Percentiles rank a stretch among this genome's conserved stretches.
Evolutionary conservation across 2,797 vertebrate species (phyloP).

Genomic region (Selene dorsalis): DNA sequence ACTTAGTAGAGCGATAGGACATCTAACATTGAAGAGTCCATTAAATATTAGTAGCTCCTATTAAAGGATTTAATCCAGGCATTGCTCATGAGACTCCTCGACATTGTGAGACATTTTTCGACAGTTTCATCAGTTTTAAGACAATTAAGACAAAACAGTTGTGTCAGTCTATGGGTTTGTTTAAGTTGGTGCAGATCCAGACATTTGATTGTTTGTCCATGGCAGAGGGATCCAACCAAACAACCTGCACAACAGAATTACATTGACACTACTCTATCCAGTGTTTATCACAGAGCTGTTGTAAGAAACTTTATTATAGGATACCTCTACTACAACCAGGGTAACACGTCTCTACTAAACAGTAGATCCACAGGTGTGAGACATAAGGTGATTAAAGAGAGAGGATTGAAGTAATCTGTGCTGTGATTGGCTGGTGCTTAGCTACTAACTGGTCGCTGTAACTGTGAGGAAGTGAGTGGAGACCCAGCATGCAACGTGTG

Average conservation of each 20-base stretch:
- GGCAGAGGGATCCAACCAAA: background rate
- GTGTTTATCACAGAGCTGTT: background rate
- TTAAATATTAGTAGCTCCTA: too few relatives aligned
- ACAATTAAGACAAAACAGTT: background rate
- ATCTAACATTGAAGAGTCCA: too few relatives aligned
- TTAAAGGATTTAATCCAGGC: too few relatives aligned
- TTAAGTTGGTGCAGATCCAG: background rate
- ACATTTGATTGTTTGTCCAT: background rate
- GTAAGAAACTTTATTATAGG: background rate
- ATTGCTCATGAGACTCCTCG: background rate
- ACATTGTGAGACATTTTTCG: background rate
- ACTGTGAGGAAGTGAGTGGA: slow-evolving; percentile 5
- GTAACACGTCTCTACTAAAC: background rate
- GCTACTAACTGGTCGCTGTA: slow-evolving; percentile 16
- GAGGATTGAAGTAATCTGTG: slow-evolving; percentile 66
- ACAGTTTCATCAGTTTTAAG: background rate
- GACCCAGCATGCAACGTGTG: background rate
- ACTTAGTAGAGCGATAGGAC: too few relatives aligned
- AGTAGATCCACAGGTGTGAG: background rate
- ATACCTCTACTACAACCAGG: background rate
- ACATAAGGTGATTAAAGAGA: slow-evolving; percentile 60
- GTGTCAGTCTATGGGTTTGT: background rate
- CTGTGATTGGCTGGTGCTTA: slow-evolving; percentile 61
- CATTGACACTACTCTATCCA: background rate
- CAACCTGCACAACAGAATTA: background rate